Evolutionary conservation across 2,113 vertebrate species (phyloP), one percentile per base, ranked within the genome.

Genomic region (Hippocampus guttulatus): DNA sequence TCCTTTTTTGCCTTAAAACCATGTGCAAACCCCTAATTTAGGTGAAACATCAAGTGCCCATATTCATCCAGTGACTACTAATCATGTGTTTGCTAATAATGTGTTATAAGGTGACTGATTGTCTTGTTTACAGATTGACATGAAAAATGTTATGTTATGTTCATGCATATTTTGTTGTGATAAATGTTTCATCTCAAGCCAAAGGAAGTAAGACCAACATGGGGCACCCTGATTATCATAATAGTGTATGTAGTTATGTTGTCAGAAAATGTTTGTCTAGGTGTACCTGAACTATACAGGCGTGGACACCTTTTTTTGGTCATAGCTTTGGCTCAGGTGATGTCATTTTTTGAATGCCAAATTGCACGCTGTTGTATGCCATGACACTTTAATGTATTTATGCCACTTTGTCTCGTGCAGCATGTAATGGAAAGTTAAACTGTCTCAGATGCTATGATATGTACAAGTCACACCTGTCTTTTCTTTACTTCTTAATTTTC

Each of bases 321-420:
- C 10, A 33, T 15, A 60, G 23, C 25, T 60, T 60, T 30, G 27
- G 14, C 16, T 4, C 27, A 33, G 43, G 64, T 54, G 51, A 54
- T 58, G 1, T 43, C 2, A 21, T 18, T 27, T 20, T 20, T 47
- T 73, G 40, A n/a, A 60, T 15, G 43, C 58, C 20, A 47, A 61
- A 68, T 38, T 64, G 43, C 43, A 65, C 52, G 38, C 43, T 66
- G 12, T 7, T 60, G 8, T 67, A 33, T 71, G 45, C 67, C 23
- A 43, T 62, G 47, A 18, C 20, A 49, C 8, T 54, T n/a, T 54
- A 8, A 54, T 54, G 18, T 54, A 38, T 69, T 58, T 25, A 67
- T 64, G 58, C 61, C 41, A 38, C 71, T 61, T 62, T 21, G 45
- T 68, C 14, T 60, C 57, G 8, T 71, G 73, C 47, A 51, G 66